Evolutionary conservation across 1,140 invertebrate species (phyloP).

Genomic region (Periplaneta americana): DNA sequence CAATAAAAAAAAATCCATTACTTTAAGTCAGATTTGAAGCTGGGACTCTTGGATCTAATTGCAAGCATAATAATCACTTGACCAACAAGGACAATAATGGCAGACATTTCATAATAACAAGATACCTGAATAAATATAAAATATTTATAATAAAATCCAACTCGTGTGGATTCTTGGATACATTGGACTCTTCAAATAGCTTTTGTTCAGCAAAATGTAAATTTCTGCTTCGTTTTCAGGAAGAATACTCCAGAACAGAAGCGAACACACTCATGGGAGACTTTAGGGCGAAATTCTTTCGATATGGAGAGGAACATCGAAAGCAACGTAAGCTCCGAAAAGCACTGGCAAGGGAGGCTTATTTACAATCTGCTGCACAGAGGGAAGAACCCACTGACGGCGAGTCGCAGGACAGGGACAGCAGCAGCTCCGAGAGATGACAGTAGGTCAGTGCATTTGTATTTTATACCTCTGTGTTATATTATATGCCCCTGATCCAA

Average conservation of each 20-base stretch:
- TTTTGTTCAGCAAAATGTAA: no score
- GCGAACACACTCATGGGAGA: neutral
- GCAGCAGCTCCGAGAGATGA: neutral
- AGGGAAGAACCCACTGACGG: neutral
- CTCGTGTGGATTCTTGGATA: no score
- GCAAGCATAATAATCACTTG: neutral
- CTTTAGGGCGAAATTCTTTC: constrained; percentile 9
- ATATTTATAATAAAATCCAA: no score
- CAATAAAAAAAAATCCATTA: neutral
- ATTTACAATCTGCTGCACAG: neutral
- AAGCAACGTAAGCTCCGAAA: neutral
- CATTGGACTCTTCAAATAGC: no score
- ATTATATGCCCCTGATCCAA: no score
- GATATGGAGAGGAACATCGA: constrained; percentile 6
- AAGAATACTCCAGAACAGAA: neutral
- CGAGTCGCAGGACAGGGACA: neutral
- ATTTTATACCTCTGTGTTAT: no score
- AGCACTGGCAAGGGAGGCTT: neutral
- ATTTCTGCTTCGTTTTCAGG: constrained; percentile 3
- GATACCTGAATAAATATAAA: no score
- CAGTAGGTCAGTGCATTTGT: no score
- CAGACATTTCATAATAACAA: neutral
- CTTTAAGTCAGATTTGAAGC: neutral
- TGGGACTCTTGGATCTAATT: neutral
- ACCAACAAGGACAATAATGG: neutral